Evolutionary conservation across 2,113 vertebrate genomes (phyloP), one percentile per base, ranked within the genome.

Genomic region (Sphaerodactylus townsendi): DNA sequence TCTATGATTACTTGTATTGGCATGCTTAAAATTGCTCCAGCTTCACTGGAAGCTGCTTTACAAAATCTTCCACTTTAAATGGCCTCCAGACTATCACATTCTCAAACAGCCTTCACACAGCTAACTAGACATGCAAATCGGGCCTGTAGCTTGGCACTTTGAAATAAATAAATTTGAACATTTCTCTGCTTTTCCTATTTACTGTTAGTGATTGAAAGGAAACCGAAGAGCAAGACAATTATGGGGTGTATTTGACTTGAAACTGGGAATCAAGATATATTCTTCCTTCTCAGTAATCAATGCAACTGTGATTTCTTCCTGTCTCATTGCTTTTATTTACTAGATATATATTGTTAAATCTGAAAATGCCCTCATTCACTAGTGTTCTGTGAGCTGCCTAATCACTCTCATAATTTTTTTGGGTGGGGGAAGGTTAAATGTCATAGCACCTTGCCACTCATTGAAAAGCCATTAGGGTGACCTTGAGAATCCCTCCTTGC

Each of bases 271-370:
- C 39, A 48, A 85, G 70, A 17, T 1, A n/a, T 65, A 25, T 56
- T 19, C 77, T 56, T 19, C 77, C 82, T 79, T 56, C 7, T 71
- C 19, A 2, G 4, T 76, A 81, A 78, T 69, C 41, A 65, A 56
- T 15, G 23, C 4, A 19, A 30, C 0, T 7, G 5, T 64, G 68
- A 71, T 3, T 2, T 1, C 2, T 6, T 86, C 46, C 74, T 50
- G 33, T 77, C 48, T 56, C 30, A 92, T 37, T 28, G 25, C 28
- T 87, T 86, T 87, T 87, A 70, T 77, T 88, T 87, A 74, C 78
- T 7, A n/a, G n/a, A 2, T 82, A 17, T 3, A 0, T 28, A 48
- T 13, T 23, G 25, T 73, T 59, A 68, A 87, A 59, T 79, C 64
- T 71, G 13, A 86, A n/a, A 82, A 87, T 80, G 69, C 44, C 9